Percentiles rank a stretch among this genome's conserved stretches.
phyloP scores from a whole-genome alignment of 2,113 vertebrate species.

The Phalacrocorax aristotelis region DNA sequence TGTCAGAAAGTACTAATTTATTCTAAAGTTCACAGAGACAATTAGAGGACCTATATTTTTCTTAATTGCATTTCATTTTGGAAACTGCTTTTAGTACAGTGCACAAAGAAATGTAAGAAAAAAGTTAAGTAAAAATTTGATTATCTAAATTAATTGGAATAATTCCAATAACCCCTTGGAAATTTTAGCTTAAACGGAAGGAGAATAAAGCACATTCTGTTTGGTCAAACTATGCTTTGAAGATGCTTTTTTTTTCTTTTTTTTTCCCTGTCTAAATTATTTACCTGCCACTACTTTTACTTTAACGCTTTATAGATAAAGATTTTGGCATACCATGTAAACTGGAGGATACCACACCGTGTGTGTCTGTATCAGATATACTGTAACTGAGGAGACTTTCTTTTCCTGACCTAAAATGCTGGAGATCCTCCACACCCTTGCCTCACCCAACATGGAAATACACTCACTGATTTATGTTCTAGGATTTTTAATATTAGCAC shows the following conservation, averaged over 20 bases:
- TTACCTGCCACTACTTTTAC: constrained; percentile 67
- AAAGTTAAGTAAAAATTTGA: constrained; percentile 9
- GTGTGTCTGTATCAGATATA: not conserved
- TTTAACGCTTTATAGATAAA: constrained; percentile 59
- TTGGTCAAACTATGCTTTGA: constrained; percentile 36
- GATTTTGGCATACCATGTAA: constrained; percentile 45
- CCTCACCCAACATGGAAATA: constrained; percentile 4
- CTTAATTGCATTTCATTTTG: not conserved
- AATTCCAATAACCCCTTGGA: constrained; percentile 45
- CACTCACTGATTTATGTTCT: not conserved
- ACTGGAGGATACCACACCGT: not conserved
- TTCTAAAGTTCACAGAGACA: constrained; percentile 23
- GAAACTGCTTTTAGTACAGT: not conserved
- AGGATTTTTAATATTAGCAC: constrained; percentile 27
- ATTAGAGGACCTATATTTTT: not conserved
- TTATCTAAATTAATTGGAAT: constrained; percentile 37
- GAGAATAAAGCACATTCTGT: constrained; percentile 36
- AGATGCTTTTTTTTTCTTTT: constrained; percentile 40
- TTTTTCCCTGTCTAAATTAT: constrained; percentile 50
- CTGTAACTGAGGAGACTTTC: constrained; percentile 5
- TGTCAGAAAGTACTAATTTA: constrained; percentile 38
- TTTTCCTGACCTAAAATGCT: constrained; percentile 26
- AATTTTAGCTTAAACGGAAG: constrained; percentile 55
- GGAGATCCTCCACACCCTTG: not conserved
- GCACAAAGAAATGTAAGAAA: not conserved